Base-by-base conservation (phyloP, 2,888 invertebrate genomes). In the Cerceris rybyensis region DNA sequence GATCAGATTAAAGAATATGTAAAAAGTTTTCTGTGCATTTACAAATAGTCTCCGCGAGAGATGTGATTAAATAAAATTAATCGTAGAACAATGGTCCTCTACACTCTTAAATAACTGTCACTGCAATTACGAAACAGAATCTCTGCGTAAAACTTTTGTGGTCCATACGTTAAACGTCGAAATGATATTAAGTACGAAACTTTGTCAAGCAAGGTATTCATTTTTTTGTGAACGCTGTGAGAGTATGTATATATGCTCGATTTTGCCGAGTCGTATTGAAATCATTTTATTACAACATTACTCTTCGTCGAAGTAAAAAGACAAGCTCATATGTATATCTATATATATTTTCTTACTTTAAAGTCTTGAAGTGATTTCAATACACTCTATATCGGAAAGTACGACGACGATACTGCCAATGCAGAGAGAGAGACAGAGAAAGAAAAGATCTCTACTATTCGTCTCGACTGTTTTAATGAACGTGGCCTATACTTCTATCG, bases 1-100 rank as follows among this genome's bases (percentile, higher is more conserved):
- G 88, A 86, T 88, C 83, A 85, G 84, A 88, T 86, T 84, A 84
- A 87, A 84, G 74, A 85, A 79, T 79, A 83, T 66, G 75, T 82
- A 82, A 82, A 83, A 81, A 78, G 70, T 61, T 81, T 78, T 58
- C 69, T 80, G 70, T 73, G 79, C 74, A 74, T 80, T 67, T 69
- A 75, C 55, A 66, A n/a, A 50, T 78, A 70, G 75, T 77, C 66
- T 74, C 70, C 71, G 64, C 43, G 65, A 75, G 75, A 79, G 77
- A 81, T 75, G 79, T 58, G 72, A 84, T 74, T 75, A 76, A 82
- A 83, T 76, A 82, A 80, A 82, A 67, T 77, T 54, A 73, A 77
- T 59, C 67, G 70, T 59, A 66, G 50, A 57, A 60, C 76, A 58
- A 78, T 84, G 79, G 78, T 82, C 82, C 78, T 81, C 77, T 81